Conservation (phyloP, 1,140 invertebrate species). For the Ceratina japonica region DNA sequence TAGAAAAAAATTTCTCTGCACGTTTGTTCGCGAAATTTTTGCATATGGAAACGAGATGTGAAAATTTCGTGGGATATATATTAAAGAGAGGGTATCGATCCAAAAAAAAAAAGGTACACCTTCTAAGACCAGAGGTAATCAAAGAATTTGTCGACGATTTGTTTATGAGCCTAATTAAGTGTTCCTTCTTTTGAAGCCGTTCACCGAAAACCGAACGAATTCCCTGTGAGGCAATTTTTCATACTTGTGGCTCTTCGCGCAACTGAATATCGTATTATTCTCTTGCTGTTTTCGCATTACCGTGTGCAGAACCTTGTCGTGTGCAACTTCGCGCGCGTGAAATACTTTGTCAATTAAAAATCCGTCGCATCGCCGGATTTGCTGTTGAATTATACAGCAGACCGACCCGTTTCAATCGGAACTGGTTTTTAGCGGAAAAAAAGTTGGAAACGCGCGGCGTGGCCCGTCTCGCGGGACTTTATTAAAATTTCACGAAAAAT, state of each 20-base stretch:
- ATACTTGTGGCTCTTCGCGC: neutral
- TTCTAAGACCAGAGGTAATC: too few species aligned
- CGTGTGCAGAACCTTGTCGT: too few species aligned
- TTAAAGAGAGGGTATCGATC: neutral
- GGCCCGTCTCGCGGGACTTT: too few species aligned
- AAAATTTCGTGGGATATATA: conserved; percentile 34
- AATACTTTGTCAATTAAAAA: neutral
- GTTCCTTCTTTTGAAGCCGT: too few species aligned
- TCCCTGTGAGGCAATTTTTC: too few species aligned
- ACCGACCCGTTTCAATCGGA: too few species aligned
- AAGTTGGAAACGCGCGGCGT: neutral
- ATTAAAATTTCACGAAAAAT: too few species aligned
- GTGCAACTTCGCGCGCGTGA: neutral
- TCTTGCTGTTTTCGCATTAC: neutral
- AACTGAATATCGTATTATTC: neutral
- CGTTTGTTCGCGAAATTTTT: conserved; percentile 38
- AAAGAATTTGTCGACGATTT: too few species aligned
- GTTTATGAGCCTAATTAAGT: too few species aligned
- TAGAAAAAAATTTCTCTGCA: neutral
- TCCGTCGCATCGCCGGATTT: neutral
- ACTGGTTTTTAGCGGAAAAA: neutral
- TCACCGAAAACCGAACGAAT: too few species aligned
- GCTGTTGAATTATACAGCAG: neutral
- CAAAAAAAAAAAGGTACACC: too few species aligned
- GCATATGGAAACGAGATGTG: conserved; percentile 29